Percentiles rank a stretch among this genome's conserved stretches.
Evolutionary conservation across 2,888 invertebrate species (phyloP).

Genomic region (Anthrax anthrax): DNA sequence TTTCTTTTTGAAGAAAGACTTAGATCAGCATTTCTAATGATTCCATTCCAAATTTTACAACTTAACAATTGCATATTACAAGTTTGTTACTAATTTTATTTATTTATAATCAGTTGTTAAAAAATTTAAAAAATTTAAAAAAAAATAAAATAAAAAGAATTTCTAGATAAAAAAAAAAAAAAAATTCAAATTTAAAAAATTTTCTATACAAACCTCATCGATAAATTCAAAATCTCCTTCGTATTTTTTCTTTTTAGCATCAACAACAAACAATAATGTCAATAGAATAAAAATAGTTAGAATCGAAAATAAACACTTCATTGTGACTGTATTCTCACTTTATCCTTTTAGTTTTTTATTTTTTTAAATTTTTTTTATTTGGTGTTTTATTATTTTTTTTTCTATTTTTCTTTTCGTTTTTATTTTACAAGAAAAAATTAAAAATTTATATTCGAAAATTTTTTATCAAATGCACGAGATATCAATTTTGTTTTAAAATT

Average conservation of each 20-base stretch:
- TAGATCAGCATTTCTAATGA: neutral
- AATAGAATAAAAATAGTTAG: slow-evolving; percentile 29
- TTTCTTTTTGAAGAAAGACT: neutral
- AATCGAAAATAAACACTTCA: slow-evolving; percentile 30
- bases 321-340: too few species aligned
- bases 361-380: neutral
- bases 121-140: neutral
- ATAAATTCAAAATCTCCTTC: slow-evolving; percentile 67
- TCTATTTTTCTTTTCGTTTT: too few species aligned
- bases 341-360: slow-evolving; percentile 4
- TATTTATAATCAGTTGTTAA: neutral
- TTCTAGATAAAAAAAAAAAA: too few species aligned
- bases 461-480: too few species aligned
- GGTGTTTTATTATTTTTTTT: too few species aligned
- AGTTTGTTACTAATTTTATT: too few species aligned
- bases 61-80: too few species aligned
- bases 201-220: slow-evolving; percentile 52
- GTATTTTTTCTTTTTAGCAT: slow-evolving; percentile 51
- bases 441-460: too few species aligned
- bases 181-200: too few species aligned
- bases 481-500: too few species aligned
- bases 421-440: too few species aligned
- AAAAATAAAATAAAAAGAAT: neutral
- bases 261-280: slow-evolving; percentile 25
- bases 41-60: neutral